Evolutionary conservation across 1,140 invertebrate genomes (phyloP), one percentile per base, ranked within the genome.

Genomic region (Zaprionus camerounensis): DNA sequence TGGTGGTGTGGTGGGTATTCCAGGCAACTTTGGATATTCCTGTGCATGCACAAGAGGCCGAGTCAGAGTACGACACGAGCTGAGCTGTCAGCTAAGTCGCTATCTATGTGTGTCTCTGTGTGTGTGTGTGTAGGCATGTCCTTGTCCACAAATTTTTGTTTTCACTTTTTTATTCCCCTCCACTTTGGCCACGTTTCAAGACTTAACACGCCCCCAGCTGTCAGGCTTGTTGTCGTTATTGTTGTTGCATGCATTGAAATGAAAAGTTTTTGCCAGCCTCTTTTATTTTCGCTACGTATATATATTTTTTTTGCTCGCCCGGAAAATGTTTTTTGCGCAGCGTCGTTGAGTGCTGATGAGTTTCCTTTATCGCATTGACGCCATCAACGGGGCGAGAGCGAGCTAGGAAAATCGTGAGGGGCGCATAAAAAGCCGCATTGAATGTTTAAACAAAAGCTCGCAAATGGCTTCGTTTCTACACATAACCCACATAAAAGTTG

Each of bases 291-390:
- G 7, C 22, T 34, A 49, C n/a, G 20, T 67, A 15, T 13, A 15
- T 13, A 20, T 51, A 11, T 11, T 34, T 31, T 65, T 75, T 65
- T 62, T 44, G 49, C 53, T 31, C 11, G 67, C 22, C 61, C 68
- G 61, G 73, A 76, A 76, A 76, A 76, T 65, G 68, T 71, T 64
- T 64, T 64, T 59, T 63, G 15, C 58, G 26, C 46, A 36, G 70
- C 53, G 56, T 12, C 44, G 56, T n/a, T 56, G 46, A n/a, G 49
- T 63, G 68, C n/a, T 72, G 70, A 66, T 66, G 63, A 72, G 63
- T 76, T 76, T 72, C 49, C 70, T 72, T 72, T 76, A 76, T 76
- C 61, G 55, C 62, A 76, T 72, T 72, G 63, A 76, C 69, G 74
- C 74, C 69, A 72, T 71, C 59, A 53, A 53, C 46, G 20, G 46